Conservation (phyloP, 2,888 invertebrate species). For the Hirtodrosophila duncani region DNA sequence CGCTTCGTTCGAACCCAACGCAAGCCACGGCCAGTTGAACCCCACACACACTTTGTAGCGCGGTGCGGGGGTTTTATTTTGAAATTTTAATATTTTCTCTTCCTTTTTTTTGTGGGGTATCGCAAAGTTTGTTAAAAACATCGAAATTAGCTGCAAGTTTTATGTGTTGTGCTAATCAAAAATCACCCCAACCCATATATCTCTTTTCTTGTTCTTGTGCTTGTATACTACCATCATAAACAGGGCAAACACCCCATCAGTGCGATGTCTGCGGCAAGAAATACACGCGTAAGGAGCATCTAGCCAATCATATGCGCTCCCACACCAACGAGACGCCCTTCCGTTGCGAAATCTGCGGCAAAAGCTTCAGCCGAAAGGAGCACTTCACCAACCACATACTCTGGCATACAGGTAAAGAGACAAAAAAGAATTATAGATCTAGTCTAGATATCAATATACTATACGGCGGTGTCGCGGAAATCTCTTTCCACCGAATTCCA, state of each 20-base stretch:
- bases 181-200: constrained; percentile 36
- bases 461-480: too few species aligned
- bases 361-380: constrained; percentile 92
- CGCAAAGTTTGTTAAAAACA: too few species aligned
- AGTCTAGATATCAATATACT: too few species aligned
- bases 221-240: constrained; percentile 40
- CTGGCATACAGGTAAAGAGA: constrained; percentile 88
- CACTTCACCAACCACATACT: constrained; percentile 94
- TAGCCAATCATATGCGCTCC: constrained; percentile 92
- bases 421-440: constrained; percentile 48
- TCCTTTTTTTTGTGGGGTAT: not conserved
- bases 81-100: constrained; percentile 3
- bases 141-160: too few species aligned
- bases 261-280: constrained; percentile 93
- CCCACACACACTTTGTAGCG: too few species aligned
- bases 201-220: constrained; percentile 43
- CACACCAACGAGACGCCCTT: constrained; percentile 93
- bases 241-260: constrained; percentile 92
- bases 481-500: too few species aligned
- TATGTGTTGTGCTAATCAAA: constrained; percentile 11
- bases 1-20: constrained; percentile 67
- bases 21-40: constrained; percentile 71
- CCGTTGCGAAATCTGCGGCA: constrained; percentile 92
- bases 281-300: constrained; percentile 92
- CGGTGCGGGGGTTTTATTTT: constrained; percentile 24